Evolutionary conservation across 2,113 vertebrate species (phyloP), one percentile per base, ranked within the genome.

Genomic region (Saiga tatarica): DNA sequence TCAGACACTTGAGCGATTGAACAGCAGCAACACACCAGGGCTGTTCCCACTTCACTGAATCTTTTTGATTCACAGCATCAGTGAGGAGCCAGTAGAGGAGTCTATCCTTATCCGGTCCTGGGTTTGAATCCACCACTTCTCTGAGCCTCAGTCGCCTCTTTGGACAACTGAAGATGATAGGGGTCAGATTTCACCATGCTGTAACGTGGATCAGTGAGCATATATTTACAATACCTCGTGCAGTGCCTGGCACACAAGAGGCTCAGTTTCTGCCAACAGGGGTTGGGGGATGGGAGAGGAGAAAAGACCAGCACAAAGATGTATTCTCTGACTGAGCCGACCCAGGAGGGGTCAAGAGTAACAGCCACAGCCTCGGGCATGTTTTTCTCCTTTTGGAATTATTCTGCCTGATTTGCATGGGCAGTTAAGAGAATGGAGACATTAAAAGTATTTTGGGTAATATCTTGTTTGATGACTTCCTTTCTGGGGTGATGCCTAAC

Each of bases 391-490:
- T 39, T 94, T 97, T 97, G 93, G 92, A 98, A 96, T 36, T 89
- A 47, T 33, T 97, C 90, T 76, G 39, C 87, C 89, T 95, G 6
- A 95, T 98, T 97, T 97, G 91, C 95, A 98, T 95, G 89, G 60
- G 16, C 50, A 87, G 57, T 95, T 97, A 96, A 89, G 92, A 50
- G 89, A 93, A 91, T 50, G 53, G 60, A 84, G 79, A 95, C 36
- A 30, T 95, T 91, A 95, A 98, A 39, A 64, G 76, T 5, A 6
- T 95, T 84, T 90, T 62, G 59, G 67, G 85, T 53, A 71, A 87
- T 81, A 62, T 76, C 74, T n/a, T 82, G 30, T 98, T 98, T 98
- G 97, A 98, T 98, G 85, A 97, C 97, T 98, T 98, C 97, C 95
- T 98, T 98, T 98, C 97, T 98, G 96, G 94, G 89, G 57, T 97